Conservation (phyloP, 2,888 invertebrate genomes). For the Mythimna vitellina region DNA sequence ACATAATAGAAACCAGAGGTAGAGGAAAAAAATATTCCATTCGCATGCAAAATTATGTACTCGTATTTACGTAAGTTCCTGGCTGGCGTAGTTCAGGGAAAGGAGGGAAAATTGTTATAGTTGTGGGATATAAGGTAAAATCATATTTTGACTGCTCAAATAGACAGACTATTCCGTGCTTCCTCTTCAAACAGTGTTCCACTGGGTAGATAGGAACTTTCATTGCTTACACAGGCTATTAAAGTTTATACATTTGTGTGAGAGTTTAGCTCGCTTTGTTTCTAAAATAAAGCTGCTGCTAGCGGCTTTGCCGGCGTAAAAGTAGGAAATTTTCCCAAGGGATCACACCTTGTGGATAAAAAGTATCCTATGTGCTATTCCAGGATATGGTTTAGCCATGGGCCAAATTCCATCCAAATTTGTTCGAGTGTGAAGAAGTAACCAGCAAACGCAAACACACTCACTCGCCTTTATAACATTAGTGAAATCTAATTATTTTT, state of each 20-base stretch:
- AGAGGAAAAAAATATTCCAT: slow-evolving; percentile 20
- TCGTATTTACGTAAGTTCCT: slow-evolving; percentile 26
- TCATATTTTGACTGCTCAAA: slow-evolving; percentile 37
- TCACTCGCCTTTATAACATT: too few relatives aligned
- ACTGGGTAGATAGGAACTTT: slow-evolving; percentile 20
- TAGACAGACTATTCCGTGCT: slow-evolving; percentile 18
- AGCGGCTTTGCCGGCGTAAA: too few relatives aligned
- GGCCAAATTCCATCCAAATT: too few relatives aligned
- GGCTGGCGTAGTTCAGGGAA: slow-evolving; percentile 10
- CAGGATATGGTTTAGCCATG: too few relatives aligned
- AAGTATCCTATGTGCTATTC: too few relatives aligned
- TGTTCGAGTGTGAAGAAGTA: too few relatives aligned
- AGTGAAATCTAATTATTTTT: too few relatives aligned
- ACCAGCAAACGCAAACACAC: too few relatives aligned
- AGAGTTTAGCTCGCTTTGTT: neutral
- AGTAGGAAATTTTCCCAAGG: too few relatives aligned
- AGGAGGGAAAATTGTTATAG: neutral
- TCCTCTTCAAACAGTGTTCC: slow-evolving; percentile 21
- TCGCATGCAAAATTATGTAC: slow-evolving; percentile 21
- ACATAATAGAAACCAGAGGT: slow-evolving; percentile 28
- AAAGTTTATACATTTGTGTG: slow-evolving; percentile 19
- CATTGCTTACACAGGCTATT: slow-evolving; percentile 20
- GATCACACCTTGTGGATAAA: too few relatives aligned
- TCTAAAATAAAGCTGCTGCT: neutral
- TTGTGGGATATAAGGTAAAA: slow-evolving; percentile 11